Conservation (phyloP, 2,797 vertebrate species). For the Carduelis carduelis region DNA sequence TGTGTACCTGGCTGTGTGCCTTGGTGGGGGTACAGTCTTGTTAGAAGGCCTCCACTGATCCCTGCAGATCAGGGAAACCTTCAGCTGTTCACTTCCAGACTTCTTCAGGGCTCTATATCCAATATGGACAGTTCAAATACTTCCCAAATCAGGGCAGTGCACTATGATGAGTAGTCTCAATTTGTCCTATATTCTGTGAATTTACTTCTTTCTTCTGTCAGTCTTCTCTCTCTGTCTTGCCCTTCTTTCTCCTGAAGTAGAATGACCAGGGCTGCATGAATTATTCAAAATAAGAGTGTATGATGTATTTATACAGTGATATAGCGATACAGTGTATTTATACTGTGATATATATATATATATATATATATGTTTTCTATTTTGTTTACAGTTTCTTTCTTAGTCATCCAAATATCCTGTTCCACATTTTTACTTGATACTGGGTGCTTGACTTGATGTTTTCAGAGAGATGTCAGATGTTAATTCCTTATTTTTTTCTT, state of each 20-base stretch:
- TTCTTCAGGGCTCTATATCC: background rate
- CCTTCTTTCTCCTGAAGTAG: constrained; percentile 48
- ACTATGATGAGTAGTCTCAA: constrained; percentile 27
- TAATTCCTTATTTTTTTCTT: background rate
- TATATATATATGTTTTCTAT: constrained; percentile 57
- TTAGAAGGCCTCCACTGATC: background rate
- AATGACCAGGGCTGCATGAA: constrained; percentile 60
- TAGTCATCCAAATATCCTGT: constrained; percentile 29
- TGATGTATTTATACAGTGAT: constrained; percentile 61
- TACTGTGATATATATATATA: constrained; percentile 33
- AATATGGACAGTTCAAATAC: constrained; percentile 17
- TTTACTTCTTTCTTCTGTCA: constrained; percentile 39
- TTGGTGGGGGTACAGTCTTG: background rate
- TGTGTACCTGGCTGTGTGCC: background rate
- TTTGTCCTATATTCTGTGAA: constrained; percentile 48
- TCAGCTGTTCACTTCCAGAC: constrained; percentile 2
- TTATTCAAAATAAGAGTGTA: constrained; percentile 61
- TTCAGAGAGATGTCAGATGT: constrained; percentile 11
- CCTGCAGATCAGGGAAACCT: background rate
- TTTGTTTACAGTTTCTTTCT: constrained; percentile 58
- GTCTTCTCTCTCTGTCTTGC: constrained; percentile 26
- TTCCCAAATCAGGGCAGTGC: constrained; percentile 13
- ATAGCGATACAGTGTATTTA: constrained; percentile 57
- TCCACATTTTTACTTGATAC: constrained; percentile 14
- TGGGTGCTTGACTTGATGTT: constrained; percentile 22